Base-by-base conservation (phyloP, 2,797 vertebrate genomes). In the Pangasius krempfi region DNA sequence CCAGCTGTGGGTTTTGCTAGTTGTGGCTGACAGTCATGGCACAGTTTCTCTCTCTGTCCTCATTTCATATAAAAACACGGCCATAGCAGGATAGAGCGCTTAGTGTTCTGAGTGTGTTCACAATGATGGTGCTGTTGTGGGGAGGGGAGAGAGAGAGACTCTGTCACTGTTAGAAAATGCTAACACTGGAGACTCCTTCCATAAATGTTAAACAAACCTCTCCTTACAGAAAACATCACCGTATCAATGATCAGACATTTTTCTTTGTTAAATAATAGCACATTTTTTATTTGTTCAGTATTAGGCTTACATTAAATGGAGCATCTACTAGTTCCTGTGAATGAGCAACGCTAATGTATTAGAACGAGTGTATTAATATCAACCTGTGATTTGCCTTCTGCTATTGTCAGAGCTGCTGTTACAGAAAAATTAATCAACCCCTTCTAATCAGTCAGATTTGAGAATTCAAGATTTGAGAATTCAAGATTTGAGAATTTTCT, bases 101-200 rank as follows among this genome's bases (percentile, higher is more conserved):
- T 86, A 52, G 47, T 81, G 30, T 83, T 89, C 78, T 52, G 40
- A 60, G 79, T 44, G 40, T 83, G 20, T 83, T 81, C 58, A 60
- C 18, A 52, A 0, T 52, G 64, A 70, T 68, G 47, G 10, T 68
- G 44, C 60, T 66, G 27, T 50, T 68, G 27, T 20, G 16, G 27
- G n/a, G 62, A 84, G n/a, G 40, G 16, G 14, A 47, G 62, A 30
- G 27, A 50, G 81, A n/a, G 47, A 9, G 4, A 47, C 4, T 33
- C 33, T 60, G 33, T 81, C 25, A 47, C 44, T 66, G 60, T 84
- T 50, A 30, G 27, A 50, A n/a, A 66, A 66, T 22, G 16, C 14
- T 30, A 27, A 66, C 27, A 84, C 47, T 52, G 20, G 18, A 64
- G 58, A n/a, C 25, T 64, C 58, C 80, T 82, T 62, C 37, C 9